A percentile compares a stretch with the other conserved stretches of the same genome.
These are phyloP conservation scores for Habropoda laboriosa DNA, from an alignment of 1,140 invertebrate species.

Conservation along the genomic window DNA sequence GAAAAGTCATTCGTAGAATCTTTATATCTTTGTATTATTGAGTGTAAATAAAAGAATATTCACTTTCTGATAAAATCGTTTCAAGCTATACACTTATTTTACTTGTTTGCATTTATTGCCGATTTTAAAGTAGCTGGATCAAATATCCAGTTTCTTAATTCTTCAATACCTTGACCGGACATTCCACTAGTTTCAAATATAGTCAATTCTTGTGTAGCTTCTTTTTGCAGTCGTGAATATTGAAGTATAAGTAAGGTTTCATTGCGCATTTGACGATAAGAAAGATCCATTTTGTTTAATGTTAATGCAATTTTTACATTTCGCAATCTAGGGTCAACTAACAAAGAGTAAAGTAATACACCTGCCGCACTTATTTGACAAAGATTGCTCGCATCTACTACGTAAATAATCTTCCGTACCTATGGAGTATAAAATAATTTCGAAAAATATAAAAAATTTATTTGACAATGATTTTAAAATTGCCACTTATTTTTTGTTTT, in stretches of 20 bases:
- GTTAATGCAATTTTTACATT: slow-evolving; percentile 87
- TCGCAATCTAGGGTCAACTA: slow-evolving; percentile 86
- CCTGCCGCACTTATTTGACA: slow-evolving; percentile 91
- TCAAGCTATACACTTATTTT: background rate
- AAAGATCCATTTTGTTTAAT: slow-evolving; percentile 91
- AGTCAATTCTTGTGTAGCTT: slow-evolving; percentile 85
- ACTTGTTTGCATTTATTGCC: slow-evolving; percentile 56
- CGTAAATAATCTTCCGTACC: slow-evolving; percentile 86
- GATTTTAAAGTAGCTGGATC: slow-evolving; percentile 65
- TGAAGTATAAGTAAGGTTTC: slow-evolving; percentile 91
- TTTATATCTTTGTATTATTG: slow-evolving; percentile 70
- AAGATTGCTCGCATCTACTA: slow-evolving; percentile 90
- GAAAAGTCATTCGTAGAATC: slow-evolving; percentile 39
- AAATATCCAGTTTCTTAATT: slow-evolving; percentile 85
- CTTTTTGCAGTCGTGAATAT: slow-evolving; percentile 84
- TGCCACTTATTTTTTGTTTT: background rate
- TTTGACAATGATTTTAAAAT: no score
- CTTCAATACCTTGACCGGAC: slow-evolving; percentile 86
- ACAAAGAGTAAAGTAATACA: slow-evolving; percentile 87
- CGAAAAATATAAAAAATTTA: background rate
- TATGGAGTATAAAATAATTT: slow-evolving; percentile 15
- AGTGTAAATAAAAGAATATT: slow-evolving; percentile 69
- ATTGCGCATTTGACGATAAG: slow-evolving; percentile 91
- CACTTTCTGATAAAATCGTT: slow-evolving; percentile 36
- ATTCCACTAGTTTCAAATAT: slow-evolving; percentile 89